Percentiles rank a stretch among this genome's conserved stretches.
Conservation (phyloP, 30 jellyfish, hydroid and myxozoan genomes). For the Nemopilema nomurai region DNA sequence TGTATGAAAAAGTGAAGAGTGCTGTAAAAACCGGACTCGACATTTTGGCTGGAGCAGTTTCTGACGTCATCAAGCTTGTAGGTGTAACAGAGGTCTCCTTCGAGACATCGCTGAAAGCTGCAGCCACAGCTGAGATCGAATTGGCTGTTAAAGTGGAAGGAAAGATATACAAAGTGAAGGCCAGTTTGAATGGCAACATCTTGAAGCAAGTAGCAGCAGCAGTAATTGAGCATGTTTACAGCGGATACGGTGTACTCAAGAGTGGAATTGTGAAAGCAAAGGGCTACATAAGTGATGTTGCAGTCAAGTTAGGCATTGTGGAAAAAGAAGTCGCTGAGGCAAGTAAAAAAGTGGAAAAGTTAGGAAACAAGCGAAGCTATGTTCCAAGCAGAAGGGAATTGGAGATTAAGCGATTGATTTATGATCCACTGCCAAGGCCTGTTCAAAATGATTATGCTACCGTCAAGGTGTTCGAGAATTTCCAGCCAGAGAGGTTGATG, state of each 20-base stretch:
- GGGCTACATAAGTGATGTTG: conserved; percentile 16
- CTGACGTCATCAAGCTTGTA: not conserved
- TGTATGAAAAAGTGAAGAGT: conserved; percentile 12
- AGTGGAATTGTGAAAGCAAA: conserved; percentile 21
- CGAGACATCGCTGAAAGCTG: conserved; percentile 30
- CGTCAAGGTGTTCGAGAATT: conserved; percentile 3
- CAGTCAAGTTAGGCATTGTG: conserved; percentile 27
- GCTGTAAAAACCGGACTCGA: conserved; percentile 19
- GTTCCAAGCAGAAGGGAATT: conserved; percentile 13
- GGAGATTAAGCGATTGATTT: conserved; percentile 10
- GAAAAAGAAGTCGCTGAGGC: conserved; percentile 25
- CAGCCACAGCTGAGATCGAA: conserved; percentile 22
- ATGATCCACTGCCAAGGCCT: conserved; percentile 42
- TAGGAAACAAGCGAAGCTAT: not conserved
- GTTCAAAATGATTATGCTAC: conserved; percentile 8
- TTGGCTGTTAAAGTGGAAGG: conserved; percentile 13
- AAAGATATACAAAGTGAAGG: not conserved
- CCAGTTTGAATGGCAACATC: not conserved
- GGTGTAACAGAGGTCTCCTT: conserved; percentile 22
- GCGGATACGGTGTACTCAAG: not conserved
- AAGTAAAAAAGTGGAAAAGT: not conserved
- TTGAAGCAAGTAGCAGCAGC: conserved; percentile 3
- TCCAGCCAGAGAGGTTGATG: conserved; percentile 8
- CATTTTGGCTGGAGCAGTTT: not conserved
- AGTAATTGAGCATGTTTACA: conserved; percentile 18